Conservation (phyloP, 2,888 invertebrate genomes). For the Incurvaria masculella region DNA sequence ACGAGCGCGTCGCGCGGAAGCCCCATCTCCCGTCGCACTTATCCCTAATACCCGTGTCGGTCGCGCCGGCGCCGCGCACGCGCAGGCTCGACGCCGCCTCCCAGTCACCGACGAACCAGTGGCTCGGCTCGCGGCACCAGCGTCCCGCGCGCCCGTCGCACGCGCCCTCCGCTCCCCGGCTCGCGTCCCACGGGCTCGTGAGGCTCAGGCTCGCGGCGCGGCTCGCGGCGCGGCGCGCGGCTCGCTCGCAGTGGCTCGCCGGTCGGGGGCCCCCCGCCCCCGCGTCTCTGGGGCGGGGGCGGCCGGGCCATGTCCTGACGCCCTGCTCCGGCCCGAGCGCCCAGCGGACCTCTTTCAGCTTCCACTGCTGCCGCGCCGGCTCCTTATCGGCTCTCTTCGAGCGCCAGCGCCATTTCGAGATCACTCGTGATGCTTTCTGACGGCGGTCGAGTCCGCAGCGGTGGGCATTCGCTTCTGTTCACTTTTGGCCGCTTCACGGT, state of each 20-base stretch:
- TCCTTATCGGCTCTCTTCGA: conserved; percentile 39
- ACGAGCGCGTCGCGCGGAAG: conserved; percentile 21
- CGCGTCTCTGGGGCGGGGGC: conserved; percentile 35
- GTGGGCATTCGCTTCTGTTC: background rate
- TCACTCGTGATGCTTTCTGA: conserved; percentile 42
- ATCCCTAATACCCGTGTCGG: background rate
- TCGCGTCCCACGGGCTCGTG: conserved; percentile 28
- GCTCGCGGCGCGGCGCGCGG: conserved; percentile 26
- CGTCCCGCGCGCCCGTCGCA: background rate
- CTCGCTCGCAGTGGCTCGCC: too few species aligned
- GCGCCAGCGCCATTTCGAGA: conserved; percentile 50
- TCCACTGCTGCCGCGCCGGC: conserved; percentile 41
- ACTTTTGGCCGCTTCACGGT: too few species aligned
- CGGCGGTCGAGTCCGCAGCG: background rate
- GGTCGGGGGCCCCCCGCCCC: conserved; percentile 32
- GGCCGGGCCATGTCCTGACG: conserved; percentile 49
- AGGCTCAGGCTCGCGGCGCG: conserved; percentile 34
- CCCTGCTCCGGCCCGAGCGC: conserved; percentile 26
- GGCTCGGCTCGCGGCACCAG: background rate
- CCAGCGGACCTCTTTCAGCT: conserved; percentile 38
- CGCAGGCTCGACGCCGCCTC: conserved; percentile 12
- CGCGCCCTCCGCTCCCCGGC: background rate
- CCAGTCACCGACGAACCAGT: conserved; percentile 32
- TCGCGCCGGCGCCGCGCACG: background rate
- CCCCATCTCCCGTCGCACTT: background rate